Evolutionary conservation across 2,888 invertebrate genomes (phyloP), one percentile per base, ranked within the genome.

Genomic region (Byasa hedistus): DNA sequence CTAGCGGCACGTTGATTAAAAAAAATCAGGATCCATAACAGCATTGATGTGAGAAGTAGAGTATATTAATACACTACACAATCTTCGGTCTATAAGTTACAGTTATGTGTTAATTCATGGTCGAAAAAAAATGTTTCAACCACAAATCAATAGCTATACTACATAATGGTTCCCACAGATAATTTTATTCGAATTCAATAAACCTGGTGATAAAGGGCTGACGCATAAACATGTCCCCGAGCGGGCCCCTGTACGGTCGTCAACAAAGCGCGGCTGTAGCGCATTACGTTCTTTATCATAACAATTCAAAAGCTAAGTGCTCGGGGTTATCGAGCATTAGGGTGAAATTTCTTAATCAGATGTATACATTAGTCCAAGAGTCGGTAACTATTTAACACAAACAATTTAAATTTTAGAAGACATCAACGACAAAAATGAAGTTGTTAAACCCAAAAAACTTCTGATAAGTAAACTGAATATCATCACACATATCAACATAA

Each of bases 341-440:
- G 64, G 64, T 69, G 69, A 67, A 63, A 71, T 71, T 69, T 68
- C 69, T 69, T 65, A 69, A 71, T 71, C 68, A 48, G 22, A 27
- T 51, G 22, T 57, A 57, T 8, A 36, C 63, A 44, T 55, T 44
- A 65, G 61, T 48, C 62, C 23, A 64, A 61, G 68, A 70, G 63
- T 60, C 61, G 22, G 58, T n/a, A 24, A 58, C 44, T 21, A 58
- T 56, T 56, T 36, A 39, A 39, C 39, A 12, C 27, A 3, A 27
- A 5, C 12, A 12, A 39, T 10, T 39, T 39, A 39, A 39, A 1
- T 39, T 39, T 39, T 12, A 39, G 12, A 2, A 39, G 15, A 15
- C 39, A 39, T 39, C 39, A 39, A 15, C 2, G 3, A 15, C 39
- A 15, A 39, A 3, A 36, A 10, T 36, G 2, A 36, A 39, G 39